Evolutionary conservation across 92 coral and sea anemone species (phyloP).

Genomic region (Phenganax marumi): DNA sequence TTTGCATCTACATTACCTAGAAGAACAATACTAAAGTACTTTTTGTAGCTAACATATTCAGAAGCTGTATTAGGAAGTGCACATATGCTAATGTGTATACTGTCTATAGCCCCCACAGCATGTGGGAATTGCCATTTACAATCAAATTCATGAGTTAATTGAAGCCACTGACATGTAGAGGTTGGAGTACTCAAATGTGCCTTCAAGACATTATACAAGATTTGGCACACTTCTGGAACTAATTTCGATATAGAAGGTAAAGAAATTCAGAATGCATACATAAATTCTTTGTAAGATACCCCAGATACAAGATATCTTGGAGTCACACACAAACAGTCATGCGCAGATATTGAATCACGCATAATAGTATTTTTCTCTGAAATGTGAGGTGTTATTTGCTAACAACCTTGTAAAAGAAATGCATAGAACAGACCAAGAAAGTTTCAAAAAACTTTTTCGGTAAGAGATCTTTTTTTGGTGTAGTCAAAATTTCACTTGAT

Average conservation of each 20-base stretch:
- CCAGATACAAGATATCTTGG: constrained; percentile 53
- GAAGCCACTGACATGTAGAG: constrained; percentile 45
- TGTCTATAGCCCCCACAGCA: constrained; percentile 65
- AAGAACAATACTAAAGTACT: background rate
- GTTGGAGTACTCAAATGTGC: constrained; percentile 28
- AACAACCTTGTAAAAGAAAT: too few species aligned
- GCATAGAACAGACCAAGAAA: too few species aligned
- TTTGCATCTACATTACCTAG: too few species aligned
- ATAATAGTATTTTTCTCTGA: too few species aligned
- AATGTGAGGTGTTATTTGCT: too few species aligned
- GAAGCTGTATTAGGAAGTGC: constrained; percentile 63
- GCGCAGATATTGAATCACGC: constrained; percentile 25
- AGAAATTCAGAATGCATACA: constrained; percentile 48
- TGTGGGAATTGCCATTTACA: constrained; percentile 61
- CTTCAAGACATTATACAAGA: too few species aligned
- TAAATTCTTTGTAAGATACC: constrained; percentile 7
- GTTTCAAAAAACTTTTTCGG: too few species aligned
- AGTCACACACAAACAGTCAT: constrained; percentile 59
- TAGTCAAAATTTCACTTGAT: too few species aligned
- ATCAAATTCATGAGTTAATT: constrained; percentile 53
- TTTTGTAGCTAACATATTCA: constrained; percentile 61
- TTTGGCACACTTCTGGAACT: too few species aligned
- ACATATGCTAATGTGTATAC: constrained; percentile 56
- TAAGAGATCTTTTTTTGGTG: too few species aligned
- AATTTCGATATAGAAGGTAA: constrained; percentile 39